These are phyloP conservation scores for Caenorhabditis sp. DNA, from an alignment of 2,888 invertebrate species.

Conservation along the genomic window DNA sequence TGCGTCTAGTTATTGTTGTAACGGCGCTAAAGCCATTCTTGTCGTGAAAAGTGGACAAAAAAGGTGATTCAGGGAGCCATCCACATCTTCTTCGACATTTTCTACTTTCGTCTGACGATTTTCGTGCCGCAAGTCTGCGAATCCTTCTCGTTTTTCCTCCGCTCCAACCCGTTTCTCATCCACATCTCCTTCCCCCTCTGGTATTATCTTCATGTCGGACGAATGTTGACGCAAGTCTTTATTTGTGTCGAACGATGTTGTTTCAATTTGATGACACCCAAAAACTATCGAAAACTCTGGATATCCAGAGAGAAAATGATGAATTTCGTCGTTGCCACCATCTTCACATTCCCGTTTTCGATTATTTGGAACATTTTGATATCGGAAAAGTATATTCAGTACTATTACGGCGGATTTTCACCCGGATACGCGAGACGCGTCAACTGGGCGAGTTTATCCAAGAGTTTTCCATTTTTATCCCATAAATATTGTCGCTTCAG, in stretches of 20 bases:
- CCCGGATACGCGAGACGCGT: constrained; percentile 32
- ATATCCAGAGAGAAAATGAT: neutral
- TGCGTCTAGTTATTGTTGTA: no score
- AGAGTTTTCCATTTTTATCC: neutral
- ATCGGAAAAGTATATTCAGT: constrained; percentile 36
- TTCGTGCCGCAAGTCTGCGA: constrained; percentile 42
- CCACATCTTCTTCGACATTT: constrained; percentile 19
- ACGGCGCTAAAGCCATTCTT: no score
- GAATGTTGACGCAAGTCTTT: constrained; percentile 22
- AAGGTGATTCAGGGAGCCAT: constrained; percentile 10
- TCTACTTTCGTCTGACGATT: constrained; percentile 25
- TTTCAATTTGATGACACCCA: neutral
- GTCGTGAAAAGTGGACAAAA: neutral
- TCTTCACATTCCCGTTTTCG: constrained; percentile 14
- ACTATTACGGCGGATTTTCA: constrained; percentile 36
- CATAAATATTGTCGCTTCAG: constrained; percentile 12
- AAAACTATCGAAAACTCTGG: constrained; percentile 11
- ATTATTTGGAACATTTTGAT: constrained; percentile 43
- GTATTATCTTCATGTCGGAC: constrained; percentile 34
- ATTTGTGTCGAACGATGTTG: constrained; percentile 11
- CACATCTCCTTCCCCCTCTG: constrained; percentile 19
- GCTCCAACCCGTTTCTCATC: constrained; percentile 31
- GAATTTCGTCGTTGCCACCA: neutral
- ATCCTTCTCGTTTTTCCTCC: constrained; percentile 31
- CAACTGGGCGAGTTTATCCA: constrained; percentile 18